A percentile compares a stretch with the other conserved stretches of the same genome.
phyloP scores from a whole-genome alignment of 2,797 vertebrate species.

The Epinephelus awoara region DNA sequence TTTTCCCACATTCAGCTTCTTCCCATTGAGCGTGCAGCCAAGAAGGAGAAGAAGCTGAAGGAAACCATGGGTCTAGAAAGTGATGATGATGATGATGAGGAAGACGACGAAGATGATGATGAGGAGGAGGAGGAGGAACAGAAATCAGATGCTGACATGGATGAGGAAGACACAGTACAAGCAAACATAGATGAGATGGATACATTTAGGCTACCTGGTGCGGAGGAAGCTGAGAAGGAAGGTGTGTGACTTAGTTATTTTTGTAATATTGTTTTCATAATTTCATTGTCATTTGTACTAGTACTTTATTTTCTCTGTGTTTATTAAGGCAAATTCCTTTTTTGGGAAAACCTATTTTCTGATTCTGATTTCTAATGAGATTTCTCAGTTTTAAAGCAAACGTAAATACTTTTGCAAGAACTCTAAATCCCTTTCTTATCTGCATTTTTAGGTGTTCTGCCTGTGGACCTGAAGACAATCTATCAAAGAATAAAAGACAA shows the following conservation, averaged over 20 bases:
- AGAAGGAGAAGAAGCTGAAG: slow-evolving; percentile 86
- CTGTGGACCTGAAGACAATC: slow-evolving; percentile 90
- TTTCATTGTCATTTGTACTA: too few relatives aligned
- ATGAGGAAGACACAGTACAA: slow-evolving; percentile 84
- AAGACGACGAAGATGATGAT: not conserved
- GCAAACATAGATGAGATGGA: slow-evolving; percentile 91
- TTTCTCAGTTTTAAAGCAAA: not conserved
- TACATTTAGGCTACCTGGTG: slow-evolving; percentile 88
- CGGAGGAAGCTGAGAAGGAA: slow-evolving; percentile 89
- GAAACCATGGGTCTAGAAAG: slow-evolving; percentile 64
- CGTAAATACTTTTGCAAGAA: slow-evolving; percentile 1
- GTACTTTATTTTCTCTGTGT: too few relatives aligned
- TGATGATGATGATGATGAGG: slow-evolving; percentile 84
- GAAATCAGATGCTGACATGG: slow-evolving; percentile 80
- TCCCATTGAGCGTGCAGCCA: slow-evolving; percentile 94
- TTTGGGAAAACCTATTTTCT: too few relatives aligned
- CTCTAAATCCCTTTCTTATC: not conserved
- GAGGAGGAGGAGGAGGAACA: slow-evolving; percentile 40
- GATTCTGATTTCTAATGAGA: too few relatives aligned
- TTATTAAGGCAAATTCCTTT: too few relatives aligned
- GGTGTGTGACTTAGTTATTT: slow-evolving; percentile 75
- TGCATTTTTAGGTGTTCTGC: slow-evolving; percentile 80
- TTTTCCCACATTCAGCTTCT: slow-evolving; percentile 86
- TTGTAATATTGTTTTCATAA: too few relatives aligned
- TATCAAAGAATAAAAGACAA: slow-evolving; percentile 97